Evolutionary conservation across 2,888 invertebrate genomes (phyloP).

Genomic region (Oscheius myriophilus): DNA sequence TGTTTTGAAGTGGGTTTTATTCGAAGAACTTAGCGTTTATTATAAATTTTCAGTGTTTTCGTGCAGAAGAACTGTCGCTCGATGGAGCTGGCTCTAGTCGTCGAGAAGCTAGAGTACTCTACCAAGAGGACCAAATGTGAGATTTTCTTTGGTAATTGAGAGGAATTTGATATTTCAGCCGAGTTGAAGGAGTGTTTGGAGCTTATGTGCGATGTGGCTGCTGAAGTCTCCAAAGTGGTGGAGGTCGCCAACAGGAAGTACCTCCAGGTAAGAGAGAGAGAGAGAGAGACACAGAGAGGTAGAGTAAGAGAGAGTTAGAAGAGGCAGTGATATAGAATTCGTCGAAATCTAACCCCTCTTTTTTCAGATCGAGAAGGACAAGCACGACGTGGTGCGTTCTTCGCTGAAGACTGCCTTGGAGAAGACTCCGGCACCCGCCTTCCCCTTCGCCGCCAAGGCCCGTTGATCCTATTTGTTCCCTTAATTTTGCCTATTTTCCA

Average conservation of each 20-base stretch:
- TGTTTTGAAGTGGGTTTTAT: slow-evolving; percentile 1
- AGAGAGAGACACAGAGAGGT: no score
- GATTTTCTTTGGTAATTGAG: neutral
- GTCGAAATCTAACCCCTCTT: no score
- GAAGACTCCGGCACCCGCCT: neutral
- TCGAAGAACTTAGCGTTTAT: neutral
- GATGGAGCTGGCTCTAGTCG: neutral
- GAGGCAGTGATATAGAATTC: no score
- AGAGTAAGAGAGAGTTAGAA: neutral
- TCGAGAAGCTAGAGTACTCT: slow-evolving; percentile 19
- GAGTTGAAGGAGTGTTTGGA: slow-evolving; percentile 20
- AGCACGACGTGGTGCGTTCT: neutral
- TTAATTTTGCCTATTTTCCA: no score
- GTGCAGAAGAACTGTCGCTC: slow-evolving; percentile 20
- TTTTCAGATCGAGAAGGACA: slow-evolving; percentile 3
- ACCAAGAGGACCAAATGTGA: slow-evolving; percentile 7
- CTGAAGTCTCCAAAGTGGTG: neutral
- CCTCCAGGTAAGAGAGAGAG: slow-evolving; percentile 7
- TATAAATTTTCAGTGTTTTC: neutral
- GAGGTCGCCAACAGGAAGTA: slow-evolving; percentile 19
- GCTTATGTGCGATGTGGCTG: slow-evolving; percentile 12
- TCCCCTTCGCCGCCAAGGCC: no score
- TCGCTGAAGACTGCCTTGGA: slow-evolving; percentile 1
- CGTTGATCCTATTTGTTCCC: no score
- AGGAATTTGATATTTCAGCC: slow-evolving; percentile 7